phyloP scores from a whole-genome alignment of 2,113 vertebrate genomes.

The Lophochroa leadbeateri region DNA sequence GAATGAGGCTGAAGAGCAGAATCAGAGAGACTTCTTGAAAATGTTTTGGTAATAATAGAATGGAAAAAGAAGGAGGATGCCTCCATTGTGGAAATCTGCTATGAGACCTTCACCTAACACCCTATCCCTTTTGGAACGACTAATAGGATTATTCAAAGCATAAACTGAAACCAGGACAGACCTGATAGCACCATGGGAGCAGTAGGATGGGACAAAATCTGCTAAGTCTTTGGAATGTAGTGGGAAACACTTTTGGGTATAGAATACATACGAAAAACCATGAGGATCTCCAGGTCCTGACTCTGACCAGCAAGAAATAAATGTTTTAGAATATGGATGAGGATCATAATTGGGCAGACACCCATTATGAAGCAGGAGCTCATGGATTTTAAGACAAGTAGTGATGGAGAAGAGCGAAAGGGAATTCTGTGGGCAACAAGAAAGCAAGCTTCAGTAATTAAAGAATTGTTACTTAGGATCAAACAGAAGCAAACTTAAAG shows the following conservation, averaged over 20 bases:
- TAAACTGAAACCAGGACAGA: not conserved
- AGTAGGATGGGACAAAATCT: not conserved
- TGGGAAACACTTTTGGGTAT: not conserved
- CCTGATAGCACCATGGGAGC: not conserved
- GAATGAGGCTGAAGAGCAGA: not conserved
- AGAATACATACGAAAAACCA: not conserved
- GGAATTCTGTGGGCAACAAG: not conserved
- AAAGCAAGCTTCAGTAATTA: not conserved
- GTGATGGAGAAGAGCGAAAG: not conserved
- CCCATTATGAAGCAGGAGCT: not conserved
- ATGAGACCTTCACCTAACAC: not conserved
- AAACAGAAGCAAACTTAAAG: not conserved
- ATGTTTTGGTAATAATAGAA: not conserved
- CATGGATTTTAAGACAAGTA: not conserved
- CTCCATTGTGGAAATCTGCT: not conserved
- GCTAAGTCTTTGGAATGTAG: not conserved
- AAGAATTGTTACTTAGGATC: not conserved
- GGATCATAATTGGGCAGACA: not conserved
- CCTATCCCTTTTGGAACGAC: not conserved
- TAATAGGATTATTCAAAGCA: not conserved
- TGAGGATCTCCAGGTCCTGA: not conserved
- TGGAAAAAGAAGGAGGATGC: not conserved
- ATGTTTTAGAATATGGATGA: not conserved
- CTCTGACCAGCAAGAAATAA: not conserved
- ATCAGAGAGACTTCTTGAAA: not conserved